Percentiles rank a stretch among this genome's conserved stretches.
phyloP scores from a whole-genome alignment of 2,888 invertebrate species.

The Eupeodes latifasciatus region DNA sequence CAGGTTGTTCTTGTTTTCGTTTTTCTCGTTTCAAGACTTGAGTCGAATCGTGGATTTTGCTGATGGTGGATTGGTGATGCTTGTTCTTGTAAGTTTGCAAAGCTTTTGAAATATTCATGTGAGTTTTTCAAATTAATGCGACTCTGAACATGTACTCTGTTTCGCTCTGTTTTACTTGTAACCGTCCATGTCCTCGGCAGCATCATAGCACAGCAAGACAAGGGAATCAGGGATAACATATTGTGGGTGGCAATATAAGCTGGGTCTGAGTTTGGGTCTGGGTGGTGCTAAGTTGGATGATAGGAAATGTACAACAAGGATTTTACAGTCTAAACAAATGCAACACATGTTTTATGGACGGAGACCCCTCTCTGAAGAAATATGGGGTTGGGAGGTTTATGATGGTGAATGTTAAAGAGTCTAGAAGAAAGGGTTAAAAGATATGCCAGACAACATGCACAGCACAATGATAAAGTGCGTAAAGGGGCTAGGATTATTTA shows the following conservation, averaged over 20 bases:
- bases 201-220: not conserved
- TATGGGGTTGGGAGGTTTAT: not conserved
- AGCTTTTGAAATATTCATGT: slow-evolving; percentile 64
- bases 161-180: slow-evolving; percentile 29
- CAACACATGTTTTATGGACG: slow-evolving; percentile 60
- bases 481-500: slow-evolving; percentile 58
- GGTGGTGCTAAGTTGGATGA: slow-evolving; percentile 6
- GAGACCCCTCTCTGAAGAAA: not conserved
- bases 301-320: slow-evolving; percentile 45
- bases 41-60: too few species aligned
- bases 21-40: not conserved
- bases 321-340: slow-evolving; percentile 54
- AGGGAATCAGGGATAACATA: slow-evolving; percentile 33
- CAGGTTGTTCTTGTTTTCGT: not conserved
- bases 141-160: slow-evolving; percentile 32
- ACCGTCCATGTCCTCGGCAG: slow-evolving; percentile 13
- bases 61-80: not conserved
- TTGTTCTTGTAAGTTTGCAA: slow-evolving; percentile 29
- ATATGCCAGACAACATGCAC: slow-evolving; percentile 1
- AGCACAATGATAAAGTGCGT: slow-evolving; percentile 54
- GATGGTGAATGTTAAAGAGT: not conserved
- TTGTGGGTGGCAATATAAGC: slow-evolving; percentile 13
- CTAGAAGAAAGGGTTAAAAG: slow-evolving; percentile 2
- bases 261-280: not conserved
- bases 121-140: slow-evolving; percentile 65